A percentile compares a stretch with the other conserved stretches of the same genome.
Conservation (phyloP, 2,888 invertebrate genomes). For the Xanthorhoe spadicearia region DNA sequence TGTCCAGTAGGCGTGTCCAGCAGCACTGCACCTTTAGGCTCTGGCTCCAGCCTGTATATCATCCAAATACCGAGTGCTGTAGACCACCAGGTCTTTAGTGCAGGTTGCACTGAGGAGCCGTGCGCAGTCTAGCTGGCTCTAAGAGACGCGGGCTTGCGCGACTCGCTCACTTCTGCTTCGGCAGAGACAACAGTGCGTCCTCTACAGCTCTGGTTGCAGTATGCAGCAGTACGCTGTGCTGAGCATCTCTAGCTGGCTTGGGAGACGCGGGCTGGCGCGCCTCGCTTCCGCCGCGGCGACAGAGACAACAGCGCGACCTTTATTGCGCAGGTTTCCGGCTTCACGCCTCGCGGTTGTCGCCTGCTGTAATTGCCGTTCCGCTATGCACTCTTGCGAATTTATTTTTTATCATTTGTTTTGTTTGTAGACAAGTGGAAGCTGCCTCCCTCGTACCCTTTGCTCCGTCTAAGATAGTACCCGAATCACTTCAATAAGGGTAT, state of each 20-base stretch:
- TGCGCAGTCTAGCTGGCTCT: conserved; percentile 25
- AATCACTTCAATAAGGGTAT: not conserved
- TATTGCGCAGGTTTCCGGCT: conserved; percentile 46
- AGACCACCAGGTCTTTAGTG: not conserved
- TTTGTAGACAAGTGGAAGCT: conserved; percentile 8
- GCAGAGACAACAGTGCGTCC: conserved; percentile 44
- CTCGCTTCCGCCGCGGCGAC: conserved; percentile 43
- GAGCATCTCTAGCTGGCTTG: conserved; percentile 32
- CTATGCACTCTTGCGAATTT: conserved; percentile 32
- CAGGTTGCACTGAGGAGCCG: not conserved
- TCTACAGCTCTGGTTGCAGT: conserved; percentile 41
- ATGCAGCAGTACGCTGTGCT: not conserved
- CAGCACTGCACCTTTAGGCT: too few relatives aligned
- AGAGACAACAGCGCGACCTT: conserved; percentile 45
- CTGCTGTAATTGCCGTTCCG: conserved; percentile 40
- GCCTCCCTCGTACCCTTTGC: not conserved
- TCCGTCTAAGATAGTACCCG: not conserved
- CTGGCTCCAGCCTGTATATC: too few relatives aligned
- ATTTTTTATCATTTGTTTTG: conserved; percentile 24
- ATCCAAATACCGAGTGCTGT: too few relatives aligned
- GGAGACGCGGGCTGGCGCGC: conserved; percentile 42
- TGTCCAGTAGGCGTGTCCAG: too few relatives aligned
- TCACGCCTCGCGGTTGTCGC: conserved; percentile 38
- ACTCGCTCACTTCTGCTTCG: conserved; percentile 41
- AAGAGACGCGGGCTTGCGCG: conserved; percentile 41